Evolutionary conservation across 2,113 vertebrate genomes (phyloP), one percentile per base, ranked within the genome.

Genomic region (Halcyon senegalensis): DNA sequence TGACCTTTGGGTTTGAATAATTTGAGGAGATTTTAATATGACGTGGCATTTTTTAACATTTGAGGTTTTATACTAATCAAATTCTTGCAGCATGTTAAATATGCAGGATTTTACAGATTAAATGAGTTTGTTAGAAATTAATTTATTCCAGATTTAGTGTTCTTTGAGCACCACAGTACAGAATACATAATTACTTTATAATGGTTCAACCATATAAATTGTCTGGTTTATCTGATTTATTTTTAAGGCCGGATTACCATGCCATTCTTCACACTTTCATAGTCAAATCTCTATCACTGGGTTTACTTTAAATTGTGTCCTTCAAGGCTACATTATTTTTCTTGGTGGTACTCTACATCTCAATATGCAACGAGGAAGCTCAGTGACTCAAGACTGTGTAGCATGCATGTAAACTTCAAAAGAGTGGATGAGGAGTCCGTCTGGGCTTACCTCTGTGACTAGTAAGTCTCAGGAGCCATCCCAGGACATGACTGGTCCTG

Each of bases 1-100:
- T 97, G 94, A 96, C 89, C 74, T 97, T 97, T 96, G 88, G 28
- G 35, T 89, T 92, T 82, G 90, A 95, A 95, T 67, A 87, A 83
- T 88, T 84, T 88, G 41, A 91, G 66, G 64, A 91, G 41, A 76
- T 76, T 95, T 94, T 95, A 96, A 83, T 88, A 86, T 37, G 84
- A 84, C 31, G 23, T 84, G 75, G 41, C 41, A 68, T 94, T 96
- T 97, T 94, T 97, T 95, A 92, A 95, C 82, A 55, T 97, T 93
- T 86, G n/a, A 88, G 25, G 15, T 72, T 75, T 88, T 90, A 93
- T 68, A 80, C 76, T 94, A 87, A 87, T 81, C 46, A 85, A 73
- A 79, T 72, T 88, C 82, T 90, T 92, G 30, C 31, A 20, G 37
- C 68, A 50, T 60, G 35, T 75, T 89, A 86, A 96, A 94, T 51